Conservation (phyloP, 2,888 invertebrate species). For the Operophtera brumata region DNA sequence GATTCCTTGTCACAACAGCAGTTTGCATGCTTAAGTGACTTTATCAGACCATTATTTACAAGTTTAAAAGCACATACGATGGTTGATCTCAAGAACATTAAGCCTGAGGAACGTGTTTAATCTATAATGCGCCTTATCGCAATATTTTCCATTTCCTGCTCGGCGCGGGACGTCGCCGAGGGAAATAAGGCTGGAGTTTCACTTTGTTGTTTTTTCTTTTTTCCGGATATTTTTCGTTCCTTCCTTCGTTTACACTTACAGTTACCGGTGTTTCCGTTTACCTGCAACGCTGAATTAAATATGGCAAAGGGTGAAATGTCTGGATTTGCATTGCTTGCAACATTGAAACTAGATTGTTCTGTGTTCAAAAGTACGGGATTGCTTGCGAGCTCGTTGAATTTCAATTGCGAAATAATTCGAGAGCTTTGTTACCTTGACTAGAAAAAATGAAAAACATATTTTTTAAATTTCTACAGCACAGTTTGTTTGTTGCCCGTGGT, state of each 20-base stretch:
- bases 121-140: slow-evolving; percentile 81
- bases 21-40: slow-evolving; percentile 50
- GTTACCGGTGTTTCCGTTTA: slow-evolving; percentile 67
- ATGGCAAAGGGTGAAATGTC: slow-evolving; percentile 75
- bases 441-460: too few species aligned
- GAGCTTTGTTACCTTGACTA: too few species aligned
- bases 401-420: slow-evolving; percentile 5
- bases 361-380: slow-evolving; percentile 41
- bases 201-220: slow-evolving; percentile 71
- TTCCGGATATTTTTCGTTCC: slow-evolving; percentile 67
- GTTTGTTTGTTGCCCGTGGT: too few species aligned
- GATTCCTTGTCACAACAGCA: slow-evolving; percentile 33
- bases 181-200: slow-evolving; percentile 80
- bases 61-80: slow-evolving; percentile 60
- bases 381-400: slow-evolving; percentile 6
- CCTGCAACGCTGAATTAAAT: slow-evolving; percentile 78
- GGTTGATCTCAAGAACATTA: slow-evolving; percentile 71
- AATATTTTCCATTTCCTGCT: slow-evolving; percentile 80
- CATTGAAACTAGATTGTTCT: slow-evolving; percentile 59
- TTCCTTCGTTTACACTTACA: slow-evolving; percentile 79
- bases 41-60: slow-evolving; percentile 61
- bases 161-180: slow-evolving; percentile 72
- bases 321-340: slow-evolving; percentile 76
- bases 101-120: slow-evolving; percentile 71
- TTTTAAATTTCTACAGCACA: too few species aligned